Evolutionary conservation across 2,797 vertebrate genomes (phyloP).

Genomic region (Iguana delicatissima): DNA sequence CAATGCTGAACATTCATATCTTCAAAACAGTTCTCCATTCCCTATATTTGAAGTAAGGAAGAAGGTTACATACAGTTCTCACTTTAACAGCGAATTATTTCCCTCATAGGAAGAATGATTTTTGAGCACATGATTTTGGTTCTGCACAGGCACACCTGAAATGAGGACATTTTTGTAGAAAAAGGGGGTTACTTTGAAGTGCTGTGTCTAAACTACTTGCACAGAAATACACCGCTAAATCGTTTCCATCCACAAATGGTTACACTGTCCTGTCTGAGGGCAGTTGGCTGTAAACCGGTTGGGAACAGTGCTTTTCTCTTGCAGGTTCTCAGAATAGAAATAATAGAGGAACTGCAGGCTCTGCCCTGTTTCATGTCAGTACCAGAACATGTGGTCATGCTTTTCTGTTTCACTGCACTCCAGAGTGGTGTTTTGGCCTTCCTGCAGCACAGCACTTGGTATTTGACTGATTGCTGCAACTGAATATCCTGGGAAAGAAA

Average conservation of each 20-base stretch:
- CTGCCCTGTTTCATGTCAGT: not conserved
- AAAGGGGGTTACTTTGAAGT: not conserved
- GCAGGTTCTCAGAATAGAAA: not conserved
- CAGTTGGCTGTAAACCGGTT: slow-evolving; percentile 38
- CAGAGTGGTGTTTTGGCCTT: slow-evolving; percentile 21
- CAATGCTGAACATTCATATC: too few species aligned
- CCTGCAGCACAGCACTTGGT: slow-evolving; percentile 15
- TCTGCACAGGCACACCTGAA: not conserved
- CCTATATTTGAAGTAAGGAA: too few species aligned
- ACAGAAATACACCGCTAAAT: slow-evolving; percentile 47
- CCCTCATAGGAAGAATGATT: not conserved
- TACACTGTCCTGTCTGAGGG: not conserved
- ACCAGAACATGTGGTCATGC: not conserved
- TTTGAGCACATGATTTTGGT: too few species aligned
- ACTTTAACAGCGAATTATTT: not conserved
- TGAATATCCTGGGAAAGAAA: not conserved
- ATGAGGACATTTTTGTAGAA: slow-evolving; percentile 20
- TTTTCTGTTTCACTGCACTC: slow-evolving; percentile 37
- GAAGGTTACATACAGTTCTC: too few species aligned
- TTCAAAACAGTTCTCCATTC: too few species aligned
- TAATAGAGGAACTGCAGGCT: slow-evolving; percentile 1
- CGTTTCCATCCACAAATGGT: not conserved
- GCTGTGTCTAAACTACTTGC: slow-evolving; percentile 39
- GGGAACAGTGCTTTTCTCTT: not conserved
- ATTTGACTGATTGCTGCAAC: slow-evolving; percentile 6